phyloP scores from a whole-genome alignment of 2,797 vertebrate species.

The Sebastes paucispinis region DNA sequence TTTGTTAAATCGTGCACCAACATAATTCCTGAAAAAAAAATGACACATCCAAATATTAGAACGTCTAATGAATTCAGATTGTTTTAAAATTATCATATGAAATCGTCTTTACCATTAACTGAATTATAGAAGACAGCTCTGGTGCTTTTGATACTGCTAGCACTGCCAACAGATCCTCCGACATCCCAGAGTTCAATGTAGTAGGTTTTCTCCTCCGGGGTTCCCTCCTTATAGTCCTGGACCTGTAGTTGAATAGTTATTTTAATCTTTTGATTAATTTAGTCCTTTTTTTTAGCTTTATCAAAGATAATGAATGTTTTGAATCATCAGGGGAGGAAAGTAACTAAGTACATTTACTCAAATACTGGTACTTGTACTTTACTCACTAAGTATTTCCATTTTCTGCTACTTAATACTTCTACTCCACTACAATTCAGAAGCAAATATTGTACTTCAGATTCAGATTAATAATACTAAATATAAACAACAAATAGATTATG shows the following conservation, averaged over 20 bases:
- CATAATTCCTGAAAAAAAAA: slow-evolving; percentile 88
- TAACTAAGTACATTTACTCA: too few species aligned
- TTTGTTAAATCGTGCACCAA: slow-evolving; percentile 98
- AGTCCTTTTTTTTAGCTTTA: too few species aligned
- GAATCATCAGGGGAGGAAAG: too few species aligned
- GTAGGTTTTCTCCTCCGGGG: slow-evolving; percentile 96
- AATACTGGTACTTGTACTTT: too few species aligned
- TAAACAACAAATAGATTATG: too few species aligned
- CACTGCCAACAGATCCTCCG: slow-evolving; percentile 94
- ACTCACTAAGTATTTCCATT: too few species aligned
- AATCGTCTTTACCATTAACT: slow-evolving; percentile 88
- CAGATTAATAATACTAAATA: too few species aligned
- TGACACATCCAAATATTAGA: background rate
- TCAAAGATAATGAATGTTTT: too few species aligned
- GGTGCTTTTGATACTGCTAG: slow-evolving; percentile 95
- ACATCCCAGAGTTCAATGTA: slow-evolving; percentile 98
- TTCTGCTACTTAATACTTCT: background rate
- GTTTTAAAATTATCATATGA: background rate
- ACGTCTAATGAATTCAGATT: background rate
- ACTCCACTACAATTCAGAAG: background rate
- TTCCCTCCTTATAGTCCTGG: slow-evolving; percentile 98
- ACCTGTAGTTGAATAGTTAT: slow-evolving; percentile 78
- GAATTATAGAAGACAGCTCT: slow-evolving; percentile 97
- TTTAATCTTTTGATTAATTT: background rate
- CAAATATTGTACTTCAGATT: background rate